Evolutionary conservation across 2,797 vertebrate species (phyloP).

Genomic region (Astyanax mexicanus): DNA sequence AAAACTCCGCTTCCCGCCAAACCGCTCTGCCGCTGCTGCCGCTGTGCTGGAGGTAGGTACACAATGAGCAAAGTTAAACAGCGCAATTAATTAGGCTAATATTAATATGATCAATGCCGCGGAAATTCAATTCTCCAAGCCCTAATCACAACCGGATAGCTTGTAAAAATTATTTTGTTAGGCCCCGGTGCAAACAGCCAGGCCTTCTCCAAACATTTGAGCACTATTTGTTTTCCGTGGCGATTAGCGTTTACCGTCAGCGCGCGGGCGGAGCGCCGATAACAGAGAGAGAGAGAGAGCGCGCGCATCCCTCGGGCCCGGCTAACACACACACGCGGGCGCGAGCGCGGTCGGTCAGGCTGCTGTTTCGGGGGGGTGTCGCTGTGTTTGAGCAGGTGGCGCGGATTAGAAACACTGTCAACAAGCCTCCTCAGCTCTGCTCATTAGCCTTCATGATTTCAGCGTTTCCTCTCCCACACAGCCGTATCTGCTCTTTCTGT

Average conservation of each 20-base stretch:
- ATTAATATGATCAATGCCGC: constrained; percentile 88
- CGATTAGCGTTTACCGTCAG: constrained; percentile 77
- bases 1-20: constrained; percentile 75
- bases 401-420: constrained; percentile 98
- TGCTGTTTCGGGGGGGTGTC: constrained; percentile 69
- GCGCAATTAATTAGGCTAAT: constrained; percentile 88
- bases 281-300: constrained; percentile 76
- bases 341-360: constrained; percentile 53
- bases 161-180: constrained; percentile 90
- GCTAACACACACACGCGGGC: constrained; percentile 51
- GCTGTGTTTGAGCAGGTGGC: constrained; percentile 97
- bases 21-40: too few relatives aligned
- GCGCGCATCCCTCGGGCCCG: constrained; percentile 75
- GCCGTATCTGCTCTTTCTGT: background rate
- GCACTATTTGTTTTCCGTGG: constrained; percentile 83
- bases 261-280: constrained; percentile 70
- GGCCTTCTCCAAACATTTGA: constrained; percentile 86
- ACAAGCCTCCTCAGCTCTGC: constrained; percentile 76
- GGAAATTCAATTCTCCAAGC: constrained; percentile 85
- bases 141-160: constrained; percentile 88
- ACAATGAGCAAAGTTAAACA: constrained; percentile 85
- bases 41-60: constrained; percentile 80
- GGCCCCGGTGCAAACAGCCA: constrained; percentile 83
- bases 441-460: constrained; percentile 64
- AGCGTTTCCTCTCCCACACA: constrained; percentile 70